These are phyloP conservation scores for Pelecanoides urinatrix DNA, from an alignment of 2,113 vertebrate genomes.

Conservation along the genomic window DNA sequence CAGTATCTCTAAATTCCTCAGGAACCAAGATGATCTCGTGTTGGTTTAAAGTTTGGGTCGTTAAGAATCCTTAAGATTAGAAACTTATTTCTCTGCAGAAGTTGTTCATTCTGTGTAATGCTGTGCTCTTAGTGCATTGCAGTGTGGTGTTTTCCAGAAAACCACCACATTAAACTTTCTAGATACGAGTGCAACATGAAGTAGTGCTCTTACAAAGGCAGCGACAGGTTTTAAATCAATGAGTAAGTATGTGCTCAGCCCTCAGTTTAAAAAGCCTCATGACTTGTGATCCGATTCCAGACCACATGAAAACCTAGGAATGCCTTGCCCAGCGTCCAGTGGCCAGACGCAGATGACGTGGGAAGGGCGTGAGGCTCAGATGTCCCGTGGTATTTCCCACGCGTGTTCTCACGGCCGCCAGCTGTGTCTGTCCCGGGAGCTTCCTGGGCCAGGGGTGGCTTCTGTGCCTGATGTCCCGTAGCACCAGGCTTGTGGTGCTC, in stretches of 20 bases:
- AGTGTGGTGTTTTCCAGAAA: not conserved
- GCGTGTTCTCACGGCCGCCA: fast-evolving
- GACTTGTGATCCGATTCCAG: not conserved
- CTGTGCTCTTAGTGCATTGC: not conserved
- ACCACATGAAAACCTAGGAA: not conserved
- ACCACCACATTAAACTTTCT: not conserved
- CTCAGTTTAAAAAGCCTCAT: not conserved
- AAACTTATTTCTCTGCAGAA: not conserved
- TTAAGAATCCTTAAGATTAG: not conserved
- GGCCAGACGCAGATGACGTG: not conserved
- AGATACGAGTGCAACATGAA: not conserved
- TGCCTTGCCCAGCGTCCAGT: not conserved
- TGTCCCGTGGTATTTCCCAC: not conserved
- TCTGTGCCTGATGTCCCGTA: too few relatives aligned
- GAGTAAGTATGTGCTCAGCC: constrained; percentile 16
- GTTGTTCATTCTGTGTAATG: not conserved
- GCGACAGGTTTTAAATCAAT: not conserved
- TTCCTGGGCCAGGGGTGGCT: not conserved
- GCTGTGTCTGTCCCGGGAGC: not conserved
- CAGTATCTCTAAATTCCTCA: not conserved
- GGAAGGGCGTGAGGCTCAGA: not conserved
- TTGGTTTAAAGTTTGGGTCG: not conserved
- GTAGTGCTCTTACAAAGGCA: not conserved
- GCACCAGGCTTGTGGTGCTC: not conserved
- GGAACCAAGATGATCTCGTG: not conserved